Percentiles rank a stretch among this genome's conserved stretches.
These are phyloP conservation scores for Ochlodes sylvanus DNA, from an alignment of 2,888 invertebrate species.

Conservation along the genomic window DNA sequence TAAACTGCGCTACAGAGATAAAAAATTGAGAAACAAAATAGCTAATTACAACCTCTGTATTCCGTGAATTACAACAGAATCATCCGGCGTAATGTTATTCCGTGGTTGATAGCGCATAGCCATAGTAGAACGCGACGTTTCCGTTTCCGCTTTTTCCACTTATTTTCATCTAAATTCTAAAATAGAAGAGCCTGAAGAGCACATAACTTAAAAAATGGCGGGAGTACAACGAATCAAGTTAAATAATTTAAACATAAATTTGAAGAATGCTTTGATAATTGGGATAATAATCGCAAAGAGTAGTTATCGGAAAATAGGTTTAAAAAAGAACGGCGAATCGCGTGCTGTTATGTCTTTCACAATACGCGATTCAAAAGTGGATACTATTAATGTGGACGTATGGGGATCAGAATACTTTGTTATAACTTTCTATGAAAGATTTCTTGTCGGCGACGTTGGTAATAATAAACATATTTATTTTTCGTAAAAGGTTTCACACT, in stretches of 20 bases:
- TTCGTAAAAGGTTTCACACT: too few relatives aligned
- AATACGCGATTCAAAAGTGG: constrained; percentile 88
- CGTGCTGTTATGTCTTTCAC: constrained; percentile 92
- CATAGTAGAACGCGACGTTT: too few relatives aligned
- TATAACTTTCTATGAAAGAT: constrained; percentile 85
- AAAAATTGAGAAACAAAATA: too few relatives aligned
- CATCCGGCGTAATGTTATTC: too few relatives aligned
- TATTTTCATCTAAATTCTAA: too few relatives aligned
- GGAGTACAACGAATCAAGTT: constrained; percentile 72
- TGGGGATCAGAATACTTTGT: constrained; percentile 90
- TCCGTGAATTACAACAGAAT: too few relatives aligned
- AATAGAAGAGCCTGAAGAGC: too few relatives aligned
- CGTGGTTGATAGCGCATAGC: too few relatives aligned
- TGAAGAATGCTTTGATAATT: constrained; percentile 76
- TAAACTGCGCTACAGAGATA: too few relatives aligned
- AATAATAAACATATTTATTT: constrained; percentile 47
- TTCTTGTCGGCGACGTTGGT: constrained; percentile 90
- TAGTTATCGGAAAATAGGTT: constrained; percentile 80
- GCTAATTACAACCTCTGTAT: too few relatives aligned
- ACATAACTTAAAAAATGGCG: constrained; percentile 58
- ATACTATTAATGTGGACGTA: constrained; percentile 90
- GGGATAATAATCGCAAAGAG: constrained; percentile 88
- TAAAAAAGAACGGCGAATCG: constrained; percentile 78
- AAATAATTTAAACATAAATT: constrained; percentile 72
- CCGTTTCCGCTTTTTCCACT: too few relatives aligned